Conservation (phyloP, 2,113 vertebrate species). For the Aspiorhynchus laticeps region DNA sequence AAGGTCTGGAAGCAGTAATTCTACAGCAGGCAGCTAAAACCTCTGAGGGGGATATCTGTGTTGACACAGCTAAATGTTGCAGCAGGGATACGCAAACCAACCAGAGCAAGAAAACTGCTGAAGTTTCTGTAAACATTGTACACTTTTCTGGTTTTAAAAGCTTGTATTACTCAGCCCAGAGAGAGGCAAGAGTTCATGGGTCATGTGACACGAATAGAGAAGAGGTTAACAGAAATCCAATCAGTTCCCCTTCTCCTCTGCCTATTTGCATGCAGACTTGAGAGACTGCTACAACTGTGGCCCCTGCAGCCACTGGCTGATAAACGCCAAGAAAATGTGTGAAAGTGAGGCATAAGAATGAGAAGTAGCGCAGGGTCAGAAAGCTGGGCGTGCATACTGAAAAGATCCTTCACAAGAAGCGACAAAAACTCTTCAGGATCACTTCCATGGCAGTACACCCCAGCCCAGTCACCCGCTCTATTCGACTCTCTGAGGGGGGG, state of each 20-base stretch:
- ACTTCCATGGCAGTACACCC: slow-evolving; percentile 59
- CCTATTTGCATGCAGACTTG: slow-evolving; percentile 75
- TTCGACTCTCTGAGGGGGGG: slow-evolving; percentile 56
- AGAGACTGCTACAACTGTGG: slow-evolving; percentile 69
- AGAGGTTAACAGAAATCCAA: slow-evolving; percentile 35
- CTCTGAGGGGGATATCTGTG: slow-evolving; percentile 50
- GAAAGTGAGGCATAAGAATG: slow-evolving; percentile 76
- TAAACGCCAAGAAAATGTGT: slow-evolving; percentile 71
- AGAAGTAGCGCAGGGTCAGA: slow-evolving; percentile 65
- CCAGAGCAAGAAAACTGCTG: neutral
- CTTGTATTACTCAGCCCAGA: neutral
- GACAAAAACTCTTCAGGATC: slow-evolving; percentile 74
- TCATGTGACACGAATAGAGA: slow-evolving; percentile 13
- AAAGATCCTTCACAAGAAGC: slow-evolving; percentile 74
- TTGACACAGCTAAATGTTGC: slow-evolving; percentile 46
- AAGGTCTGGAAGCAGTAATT: slow-evolving; percentile 53
- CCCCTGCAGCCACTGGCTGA: slow-evolving; percentile 73
- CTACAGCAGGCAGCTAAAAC: slow-evolving; percentile 36
- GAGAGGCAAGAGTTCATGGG: slow-evolving; percentile 14
- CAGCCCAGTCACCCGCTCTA: slow-evolving; percentile 66
- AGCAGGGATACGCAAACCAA: slow-evolving; percentile 25
- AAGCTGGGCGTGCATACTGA: slow-evolving; percentile 78
- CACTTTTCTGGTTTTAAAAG: slow-evolving; percentile 5
- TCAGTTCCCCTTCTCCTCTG: slow-evolving; percentile 40
- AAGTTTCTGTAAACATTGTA: neutral